phyloP scores from a whole-genome alignment of 1,140 invertebrate genomes.

The Brachionus paranguensis region DNA sequence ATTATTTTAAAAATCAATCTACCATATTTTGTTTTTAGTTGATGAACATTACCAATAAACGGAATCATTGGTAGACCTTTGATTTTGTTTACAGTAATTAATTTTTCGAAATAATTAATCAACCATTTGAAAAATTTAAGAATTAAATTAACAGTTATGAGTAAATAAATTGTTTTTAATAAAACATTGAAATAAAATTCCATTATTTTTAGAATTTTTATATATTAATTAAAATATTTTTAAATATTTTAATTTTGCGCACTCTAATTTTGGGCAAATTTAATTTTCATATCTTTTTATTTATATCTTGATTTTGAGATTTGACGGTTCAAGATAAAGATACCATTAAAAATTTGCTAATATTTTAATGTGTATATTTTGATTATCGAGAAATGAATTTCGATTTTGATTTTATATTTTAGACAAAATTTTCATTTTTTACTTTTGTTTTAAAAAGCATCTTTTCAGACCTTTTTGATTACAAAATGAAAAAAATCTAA shows the following conservation, averaged over 20 bases:
- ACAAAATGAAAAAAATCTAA: no score
- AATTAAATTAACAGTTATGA: not conserved
- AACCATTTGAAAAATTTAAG: not conserved
- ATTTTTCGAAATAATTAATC: not conserved
- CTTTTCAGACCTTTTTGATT: no score
- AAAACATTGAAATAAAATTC: not conserved
- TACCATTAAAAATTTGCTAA: no score
- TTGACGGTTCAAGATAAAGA: no score
- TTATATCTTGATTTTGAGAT: no score
- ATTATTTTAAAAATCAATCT: not conserved
- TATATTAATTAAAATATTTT: no score
- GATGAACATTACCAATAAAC: slow-evolving; percentile 29
- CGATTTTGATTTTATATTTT: no score
- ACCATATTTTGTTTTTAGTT: slow-evolving; percentile 9
- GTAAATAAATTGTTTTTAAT: not conserved
- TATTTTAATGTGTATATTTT: no score
- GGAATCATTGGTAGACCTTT: slow-evolving; percentile 14
- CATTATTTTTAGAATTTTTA: not conserved
- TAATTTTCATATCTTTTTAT: no score
- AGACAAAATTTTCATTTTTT: no score
- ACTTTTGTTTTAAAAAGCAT: no score
- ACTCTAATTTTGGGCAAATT: not conserved
- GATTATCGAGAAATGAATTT: no score
- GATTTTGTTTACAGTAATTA: slow-evolving; percentile 1
- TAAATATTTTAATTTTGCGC: not conserved